Conservation (phyloP, 64 coral and sea anemone genomes). For the Hydrozoanthus tunicans region DNA sequence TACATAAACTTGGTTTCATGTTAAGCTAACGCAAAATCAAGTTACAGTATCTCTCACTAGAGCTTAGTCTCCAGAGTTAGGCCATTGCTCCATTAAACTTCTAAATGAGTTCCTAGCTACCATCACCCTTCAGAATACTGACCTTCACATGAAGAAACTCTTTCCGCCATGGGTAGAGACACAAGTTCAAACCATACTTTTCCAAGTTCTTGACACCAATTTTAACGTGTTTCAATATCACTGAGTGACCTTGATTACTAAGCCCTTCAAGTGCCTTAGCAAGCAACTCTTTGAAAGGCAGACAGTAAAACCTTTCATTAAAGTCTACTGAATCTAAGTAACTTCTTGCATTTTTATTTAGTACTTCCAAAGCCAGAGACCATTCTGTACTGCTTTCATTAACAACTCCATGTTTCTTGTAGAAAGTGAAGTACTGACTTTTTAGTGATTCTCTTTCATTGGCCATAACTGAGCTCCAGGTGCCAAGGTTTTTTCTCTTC, state of each 20-base stretch:
- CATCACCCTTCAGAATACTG: neutral
- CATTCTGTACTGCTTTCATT: neutral
- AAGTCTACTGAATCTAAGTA: neutral
- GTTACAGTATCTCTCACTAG: too few species aligned
- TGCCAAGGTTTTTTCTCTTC: neutral
- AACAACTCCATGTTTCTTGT: neutral
- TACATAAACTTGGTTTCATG: too few species aligned
- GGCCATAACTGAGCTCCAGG: neutral
- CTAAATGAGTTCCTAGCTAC: neutral
- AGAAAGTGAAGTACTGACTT: constrained; percentile 20
- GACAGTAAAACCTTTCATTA: neutral
- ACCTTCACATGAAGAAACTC: constrained; percentile 47
- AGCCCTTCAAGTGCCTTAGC: neutral
- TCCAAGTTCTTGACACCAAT: constrained; percentile 49
- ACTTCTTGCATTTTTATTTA: neutral
- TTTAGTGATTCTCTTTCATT: neutral
- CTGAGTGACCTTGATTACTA: neutral
- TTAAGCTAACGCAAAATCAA: too few species aligned
- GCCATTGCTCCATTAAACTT: neutral
- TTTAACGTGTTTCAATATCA: constrained; percentile 2
- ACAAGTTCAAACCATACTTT: constrained; percentile 55
- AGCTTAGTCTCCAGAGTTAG: too few species aligned
- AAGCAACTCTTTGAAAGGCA: constrained; percentile 3
- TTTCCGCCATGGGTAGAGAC: constrained; percentile 44
- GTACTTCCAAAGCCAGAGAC: neutral